These are phyloP conservation scores for Timema podura DNA, from an alignment of 2,888 invertebrate genomes.

Conservation along the genomic window DNA sequence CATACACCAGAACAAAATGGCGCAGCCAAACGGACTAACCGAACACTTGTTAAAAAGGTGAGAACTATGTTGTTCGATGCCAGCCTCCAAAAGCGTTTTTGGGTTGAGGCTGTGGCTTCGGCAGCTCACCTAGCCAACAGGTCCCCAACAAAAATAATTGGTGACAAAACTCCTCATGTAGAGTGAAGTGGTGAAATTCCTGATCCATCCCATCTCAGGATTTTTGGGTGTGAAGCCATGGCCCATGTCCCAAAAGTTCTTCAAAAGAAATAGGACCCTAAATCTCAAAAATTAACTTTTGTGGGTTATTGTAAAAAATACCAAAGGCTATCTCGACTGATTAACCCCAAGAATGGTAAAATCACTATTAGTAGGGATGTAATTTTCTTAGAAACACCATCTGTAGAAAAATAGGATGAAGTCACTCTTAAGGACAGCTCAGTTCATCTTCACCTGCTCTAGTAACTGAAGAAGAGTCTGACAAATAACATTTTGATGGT, in stretches of 20 bases:
- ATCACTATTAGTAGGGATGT: background rate
- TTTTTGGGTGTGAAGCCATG: conserved; percentile 7
- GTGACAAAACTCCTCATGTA: background rate
- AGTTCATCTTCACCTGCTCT: too few relatives aligned
- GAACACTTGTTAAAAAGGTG: background rate
- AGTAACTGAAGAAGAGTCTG: too few relatives aligned
- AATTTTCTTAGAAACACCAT: background rate
- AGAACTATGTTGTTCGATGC: background rate
- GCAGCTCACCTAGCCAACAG: background rate
- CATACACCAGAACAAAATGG: background rate
- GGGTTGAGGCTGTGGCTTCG: background rate
- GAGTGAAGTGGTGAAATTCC: background rate
- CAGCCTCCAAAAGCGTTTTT: background rate
- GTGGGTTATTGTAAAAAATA: background rate
- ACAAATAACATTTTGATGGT: too few relatives aligned
- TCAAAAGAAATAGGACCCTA: background rate
- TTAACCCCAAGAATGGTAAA: background rate
- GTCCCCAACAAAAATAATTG: background rate
- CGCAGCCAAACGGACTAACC: background rate
- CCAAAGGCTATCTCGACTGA: too few relatives aligned
- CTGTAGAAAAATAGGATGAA: too few relatives aligned
- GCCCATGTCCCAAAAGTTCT: background rate
- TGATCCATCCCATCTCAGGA: background rate
- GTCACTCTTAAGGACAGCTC: too few relatives aligned
- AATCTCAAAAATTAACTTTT: background rate